Evolutionary conservation across 2,797 vertebrate genomes (phyloP).

Genomic region (Leptodactylus fallax): DNA sequence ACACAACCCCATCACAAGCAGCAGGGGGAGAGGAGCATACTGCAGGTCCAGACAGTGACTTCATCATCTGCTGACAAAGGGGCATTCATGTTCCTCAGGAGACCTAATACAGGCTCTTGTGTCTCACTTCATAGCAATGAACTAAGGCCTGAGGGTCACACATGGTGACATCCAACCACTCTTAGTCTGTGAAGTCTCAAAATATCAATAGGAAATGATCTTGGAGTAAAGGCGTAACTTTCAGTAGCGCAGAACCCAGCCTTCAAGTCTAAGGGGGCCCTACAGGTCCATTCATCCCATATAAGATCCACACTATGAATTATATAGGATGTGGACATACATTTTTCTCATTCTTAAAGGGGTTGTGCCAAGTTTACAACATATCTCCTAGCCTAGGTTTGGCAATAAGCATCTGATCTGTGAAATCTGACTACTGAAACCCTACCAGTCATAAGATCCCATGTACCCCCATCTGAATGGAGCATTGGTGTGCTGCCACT

Average conservation of each 20-base stretch:
- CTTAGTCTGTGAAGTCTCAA: neutral
- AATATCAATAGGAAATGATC: neutral
- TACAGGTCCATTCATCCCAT: neutral
- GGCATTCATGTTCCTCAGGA: conserved; percentile 22
- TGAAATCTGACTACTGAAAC: too few species aligned
- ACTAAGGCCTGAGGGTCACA: neutral
- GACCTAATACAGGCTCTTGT: conserved; percentile 17
- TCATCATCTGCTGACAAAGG: conserved; percentile 14
- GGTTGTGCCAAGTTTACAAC: too few species aligned
- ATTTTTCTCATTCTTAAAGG: too few species aligned
- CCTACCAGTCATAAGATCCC: too few species aligned
- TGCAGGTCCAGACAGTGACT: conserved; percentile 11
- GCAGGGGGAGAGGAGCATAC: neutral
- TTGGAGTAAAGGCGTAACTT: neutral
- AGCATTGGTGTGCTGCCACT: too few species aligned
- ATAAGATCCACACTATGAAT: neutral
- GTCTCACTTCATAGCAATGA: neutral
- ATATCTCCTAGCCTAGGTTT: too few species aligned
- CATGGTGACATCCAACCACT: neutral
- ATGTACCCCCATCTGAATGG: too few species aligned
- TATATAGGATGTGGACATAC: too few species aligned
- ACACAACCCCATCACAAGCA: conserved; percentile 36
- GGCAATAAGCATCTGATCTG: too few species aligned
- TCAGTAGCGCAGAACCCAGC: neutral
- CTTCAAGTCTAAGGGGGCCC: neutral